Evolutionary conservation across 2,888 invertebrate genomes (phyloP), one percentile per base, ranked within the genome.

Genomic region (Odontocolon sp.): DNA sequence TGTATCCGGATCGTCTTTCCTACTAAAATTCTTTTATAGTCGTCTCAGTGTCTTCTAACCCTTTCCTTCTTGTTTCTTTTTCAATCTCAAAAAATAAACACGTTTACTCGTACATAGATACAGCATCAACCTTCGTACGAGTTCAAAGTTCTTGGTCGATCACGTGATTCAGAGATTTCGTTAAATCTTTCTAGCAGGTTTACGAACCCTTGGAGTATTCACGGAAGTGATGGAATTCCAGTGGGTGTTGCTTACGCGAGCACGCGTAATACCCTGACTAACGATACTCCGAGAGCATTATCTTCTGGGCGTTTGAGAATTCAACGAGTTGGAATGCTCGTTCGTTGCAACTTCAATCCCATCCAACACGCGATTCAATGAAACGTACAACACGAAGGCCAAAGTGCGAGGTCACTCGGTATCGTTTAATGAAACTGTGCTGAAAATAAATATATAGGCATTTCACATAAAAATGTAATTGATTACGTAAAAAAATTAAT

Each of bases 221-320:
- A 9, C 8, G 21, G 11, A 8, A 28, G 21, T 33, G 61, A 18
- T 8, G 11, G 28, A 36, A 42, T 31, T 21, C 4, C 6, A 31
- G 54, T 23, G 31, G 18, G 18, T 45, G 33, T n/a, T 16, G 42
- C 61, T 59, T 61, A 56, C 28, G 59, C 69, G 77, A 73, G 63
- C 70, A 61, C 64, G 47, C 71, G 79, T 82, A 81, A 82, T 82
- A 77, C 75, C 76, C 67, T 79, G 80, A 81, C 78, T 81, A 76
- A 82, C 79, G 80, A 80, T 77, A 69, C 50, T 57, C 40, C 28
- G 36, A 40, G 63, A 59, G 70, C 71, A 76, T 67, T 28, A 42
- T 56, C 56, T 70, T 63, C 45, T 31, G 56, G 54, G 50, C 59
- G 36, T 68, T 42, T 21, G 54, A 47, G 36, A 33, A 47, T 66